Percentiles rank a stretch among this genome's conserved stretches.
Evolutionary conservation across 2,113 vertebrate genomes (phyloP).

Genomic region (Octodon degus): DNA sequence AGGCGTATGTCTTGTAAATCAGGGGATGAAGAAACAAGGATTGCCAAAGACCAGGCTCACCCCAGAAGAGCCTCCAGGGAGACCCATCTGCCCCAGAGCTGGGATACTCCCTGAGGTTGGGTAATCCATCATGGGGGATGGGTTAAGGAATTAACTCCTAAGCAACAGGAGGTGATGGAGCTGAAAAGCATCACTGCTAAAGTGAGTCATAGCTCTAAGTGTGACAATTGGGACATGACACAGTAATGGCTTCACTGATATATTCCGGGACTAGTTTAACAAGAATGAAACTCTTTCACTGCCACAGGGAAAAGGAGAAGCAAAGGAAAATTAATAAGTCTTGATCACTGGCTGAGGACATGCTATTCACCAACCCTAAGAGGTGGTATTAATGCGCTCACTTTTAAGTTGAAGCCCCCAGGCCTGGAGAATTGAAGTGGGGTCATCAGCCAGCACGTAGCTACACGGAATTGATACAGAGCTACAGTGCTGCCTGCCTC

Average conservation of each 20-base stretch:
- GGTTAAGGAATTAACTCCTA: background rate
- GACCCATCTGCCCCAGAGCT: background rate
- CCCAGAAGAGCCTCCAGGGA: background rate
- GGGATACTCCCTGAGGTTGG: background rate
- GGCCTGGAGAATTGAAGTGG: background rate
- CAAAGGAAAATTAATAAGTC: background rate
- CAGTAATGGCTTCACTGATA: background rate
- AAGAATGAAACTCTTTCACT: background rate
- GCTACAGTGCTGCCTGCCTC: fast-evolving
- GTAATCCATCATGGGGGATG: background rate
- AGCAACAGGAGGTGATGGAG: background rate
- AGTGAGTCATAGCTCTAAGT: background rate
- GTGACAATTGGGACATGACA: background rate
- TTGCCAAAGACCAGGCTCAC: constrained; percentile 36
- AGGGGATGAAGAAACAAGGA: constrained; percentile 57
- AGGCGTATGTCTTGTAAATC: constrained; percentile 55
- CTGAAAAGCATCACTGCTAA: background rate
- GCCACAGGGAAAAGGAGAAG: background rate
- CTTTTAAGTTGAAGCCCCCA: background rate
- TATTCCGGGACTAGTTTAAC: background rate
- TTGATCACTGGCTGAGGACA: background rate
- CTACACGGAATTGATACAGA: background rate
- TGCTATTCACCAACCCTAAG: background rate
- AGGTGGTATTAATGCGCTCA: background rate
- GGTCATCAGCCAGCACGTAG: background rate